Evolutionary conservation across 1,140 invertebrate genomes (phyloP).

Genomic region (Drosophila funebris): DNA sequence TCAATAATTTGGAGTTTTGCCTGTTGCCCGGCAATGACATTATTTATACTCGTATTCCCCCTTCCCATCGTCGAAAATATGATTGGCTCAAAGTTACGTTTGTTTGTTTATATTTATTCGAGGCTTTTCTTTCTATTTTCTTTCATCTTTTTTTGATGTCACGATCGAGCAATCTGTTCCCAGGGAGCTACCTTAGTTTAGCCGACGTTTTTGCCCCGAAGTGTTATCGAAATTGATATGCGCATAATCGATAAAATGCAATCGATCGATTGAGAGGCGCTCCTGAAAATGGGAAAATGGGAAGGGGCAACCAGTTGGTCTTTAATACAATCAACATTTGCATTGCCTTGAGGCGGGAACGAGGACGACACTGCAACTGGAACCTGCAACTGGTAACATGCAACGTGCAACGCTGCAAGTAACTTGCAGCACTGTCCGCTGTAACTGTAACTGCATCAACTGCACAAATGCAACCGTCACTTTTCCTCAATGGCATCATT

Average conservation of each 20-base stretch:
- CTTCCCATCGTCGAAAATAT: constrained; percentile 1
- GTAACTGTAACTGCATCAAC: constrained; percentile 30
- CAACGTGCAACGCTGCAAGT: constrained; percentile 16
- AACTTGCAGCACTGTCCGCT: constrained; percentile 31
- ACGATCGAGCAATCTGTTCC: constrained; percentile 21
- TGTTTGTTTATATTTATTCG: constrained; percentile 17
- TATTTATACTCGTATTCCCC: constrained; percentile 18
- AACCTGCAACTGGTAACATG: constrained; percentile 19
- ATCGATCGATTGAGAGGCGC: constrained; percentile 35
- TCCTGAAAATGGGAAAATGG: constrained; percentile 1
- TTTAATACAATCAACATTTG: constrained; percentile 61
- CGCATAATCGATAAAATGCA: constrained; percentile 71
- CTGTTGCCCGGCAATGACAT: constrained; percentile 38
- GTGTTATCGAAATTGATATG: constrained; percentile 53
- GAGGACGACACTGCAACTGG: constrained; percentile 56
- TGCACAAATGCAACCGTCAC: constrained; percentile 62
- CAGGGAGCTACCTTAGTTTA: constrained; percentile 19
- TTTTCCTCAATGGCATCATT: constrained; percentile 72
- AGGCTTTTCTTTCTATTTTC: neutral
- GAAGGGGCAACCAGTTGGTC: constrained; percentile 45
- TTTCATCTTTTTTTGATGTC: constrained; percentile 32
- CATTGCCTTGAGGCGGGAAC: constrained; percentile 37
- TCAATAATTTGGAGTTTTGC: constrained; percentile 54
- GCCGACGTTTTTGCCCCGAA: constrained; percentile 1
- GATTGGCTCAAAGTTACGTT: constrained; percentile 27